Evolutionary conservation across 2,113 vertebrate species (phyloP), one percentile per base, ranked within the genome.

Genomic region (Indri indri): DNA sequence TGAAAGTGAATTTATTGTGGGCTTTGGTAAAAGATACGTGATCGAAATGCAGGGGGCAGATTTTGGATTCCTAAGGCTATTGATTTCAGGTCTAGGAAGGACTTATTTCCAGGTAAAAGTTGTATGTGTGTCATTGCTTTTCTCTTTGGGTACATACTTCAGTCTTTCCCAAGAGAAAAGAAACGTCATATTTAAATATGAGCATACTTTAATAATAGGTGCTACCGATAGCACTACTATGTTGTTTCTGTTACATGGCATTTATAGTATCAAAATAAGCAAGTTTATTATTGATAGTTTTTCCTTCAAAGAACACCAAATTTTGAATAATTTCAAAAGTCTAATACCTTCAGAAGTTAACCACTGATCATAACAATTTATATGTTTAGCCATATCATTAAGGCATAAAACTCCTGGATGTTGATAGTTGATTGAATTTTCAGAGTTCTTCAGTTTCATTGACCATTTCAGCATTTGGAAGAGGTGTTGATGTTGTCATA

Each of bases 1-100:
- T 97, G 97, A 98, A 94, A 85, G 32, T 94, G 88, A 87, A 83
- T 98, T 98, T 98, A 96, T 92, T 94, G 59, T 79, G 95, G 88
- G 94, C 97, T 98, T 95, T 93, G 85, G 95, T 96, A 98, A 97
- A 89, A 97, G 93, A 65, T 92, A 86, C 65, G 84, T 89, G 97
- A 84, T 92, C 88, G 91, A 98, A 97, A 90, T 95, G 65, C 90
- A 87, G 18, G 74, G 95, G 95, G 88, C 89, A 96, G 96, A 91
- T 20, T 81, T 76, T 76, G 45, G 89, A 95, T 95, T 97, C 94
- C 40, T n/a, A 94, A 94, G 47, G 57, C 90, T 91, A 88, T 95
- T 93, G 91, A 94, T 90, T 89, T 94, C 63, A 87, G 54, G 32
- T 37, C 80, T 45, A 18, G 27, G 65, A 65, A 70, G 42, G 66